Base-by-base conservation (phyloP, 2,888 invertebrate species). In the Agonopterix arenella region DNA sequence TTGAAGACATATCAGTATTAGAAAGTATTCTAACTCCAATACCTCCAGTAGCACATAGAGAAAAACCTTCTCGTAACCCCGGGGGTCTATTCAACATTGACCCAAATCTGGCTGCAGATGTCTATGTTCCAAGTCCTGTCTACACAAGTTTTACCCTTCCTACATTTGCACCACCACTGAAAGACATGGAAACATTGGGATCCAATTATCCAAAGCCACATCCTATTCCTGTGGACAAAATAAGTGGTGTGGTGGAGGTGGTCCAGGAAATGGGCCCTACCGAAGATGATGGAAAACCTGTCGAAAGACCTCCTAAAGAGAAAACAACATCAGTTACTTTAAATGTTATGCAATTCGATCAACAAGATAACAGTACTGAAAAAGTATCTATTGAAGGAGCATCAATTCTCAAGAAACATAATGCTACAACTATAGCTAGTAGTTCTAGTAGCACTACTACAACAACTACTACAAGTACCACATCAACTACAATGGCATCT, bases 121-220 rank as follows among this genome's bases (percentile, higher is more conserved):
- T 82, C 11, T 85, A 84, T 57, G 68, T 79, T 2, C 83, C 85
- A 44, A 84, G 71, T 64, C 91, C 91, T 8, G 71, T 91, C 44
- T 93, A 93, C 60, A 93, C 93, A 11, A 93, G 92, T 69, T 93
- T 93, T 66, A 93, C 93, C 13, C 88, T 92, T 67, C 93, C 93
- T 0, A 91, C 92, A 1, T 91, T 90, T 68, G 89, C 91, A 52
- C 91, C 91, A 1, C 91, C 91, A 42, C 73, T 90, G 7, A 90
- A 91, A 58, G 90, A 91, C 60, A 91, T 91, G 66, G 92, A 93
- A 73, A 90, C 90, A 11, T 77, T 93, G 51, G 93, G 93, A 1
- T 86, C 90, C 0, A 90, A 90, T 40, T 90, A 90, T 53, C 90
- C 93, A 0, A 91, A 91, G 65, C 91, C 93, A 8, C 93, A 93